Percentiles rank a stretch among this genome's conserved stretches.
phyloP scores from a whole-genome alignment of 2,113 vertebrate species.

The Mormyrus iriodes region DNA sequence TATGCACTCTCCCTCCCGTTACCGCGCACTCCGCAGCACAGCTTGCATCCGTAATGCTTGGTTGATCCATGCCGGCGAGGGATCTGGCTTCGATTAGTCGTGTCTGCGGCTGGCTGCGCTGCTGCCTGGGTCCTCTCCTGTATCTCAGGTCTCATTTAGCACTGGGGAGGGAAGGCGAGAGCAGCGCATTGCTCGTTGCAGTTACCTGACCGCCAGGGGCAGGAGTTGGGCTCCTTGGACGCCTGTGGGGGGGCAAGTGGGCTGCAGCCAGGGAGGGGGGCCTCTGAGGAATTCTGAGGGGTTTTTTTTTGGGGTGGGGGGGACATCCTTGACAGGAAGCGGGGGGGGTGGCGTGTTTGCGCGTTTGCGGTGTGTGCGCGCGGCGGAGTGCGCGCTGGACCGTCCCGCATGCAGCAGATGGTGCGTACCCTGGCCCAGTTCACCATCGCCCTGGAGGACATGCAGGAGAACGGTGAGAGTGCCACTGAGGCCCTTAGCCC shows the following conservation, averaged over 20 bases:
- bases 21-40: not conserved
- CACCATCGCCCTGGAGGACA: constrained; percentile 95
- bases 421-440: constrained; percentile 95
- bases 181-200: constrained; percentile 31
- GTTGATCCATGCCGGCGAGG: constrained; percentile 21
- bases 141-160: constrained; percentile 59
- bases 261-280: not conserved
- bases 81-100: constrained; percentile 52
- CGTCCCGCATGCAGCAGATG: constrained; percentile 90
- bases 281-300: not conserved
- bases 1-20: constrained; percentile 15
- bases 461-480: constrained; percentile 80
- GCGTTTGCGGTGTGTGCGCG: not conserved
- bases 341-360: not conserved
- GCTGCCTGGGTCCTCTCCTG: constrained; percentile 35
- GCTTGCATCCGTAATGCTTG: constrained; percentile 24
- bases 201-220: constrained; percentile 21
- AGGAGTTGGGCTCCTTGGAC: not conserved
- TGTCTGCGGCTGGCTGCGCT: constrained; percentile 47
- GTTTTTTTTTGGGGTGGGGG: not conserved
- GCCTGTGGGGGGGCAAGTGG: not conserved
- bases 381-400: constrained; percentile 21
- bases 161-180: constrained; percentile 40
- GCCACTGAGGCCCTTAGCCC: constrained; percentile 57
- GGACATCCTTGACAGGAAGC: constrained; percentile 21